A percentile compares a stretch with the other conserved stretches of the same genome.
These are phyloP conservation scores for Malurus cyaneus DNA, from an alignment of 2,113 vertebrate genomes.

Conservation along the genomic window DNA sequence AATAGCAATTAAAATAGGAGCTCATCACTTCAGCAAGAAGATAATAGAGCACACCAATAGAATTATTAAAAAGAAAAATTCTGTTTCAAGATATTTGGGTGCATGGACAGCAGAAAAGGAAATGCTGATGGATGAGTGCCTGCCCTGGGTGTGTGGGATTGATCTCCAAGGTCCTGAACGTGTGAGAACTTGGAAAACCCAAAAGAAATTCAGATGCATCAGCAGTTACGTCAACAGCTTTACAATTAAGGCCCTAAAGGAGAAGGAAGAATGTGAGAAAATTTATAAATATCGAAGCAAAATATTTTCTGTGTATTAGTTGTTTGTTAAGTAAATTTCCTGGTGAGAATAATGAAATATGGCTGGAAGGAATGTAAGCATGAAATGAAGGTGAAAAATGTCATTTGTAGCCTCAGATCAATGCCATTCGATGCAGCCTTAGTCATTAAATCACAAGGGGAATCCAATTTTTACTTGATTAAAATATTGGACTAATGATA, in stretches of 20 bases:
- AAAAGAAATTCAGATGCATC: background rate
- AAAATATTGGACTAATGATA: background rate
- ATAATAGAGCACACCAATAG: background rate
- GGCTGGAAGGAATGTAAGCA: background rate
- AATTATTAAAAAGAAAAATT: background rate
- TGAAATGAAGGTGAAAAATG: background rate
- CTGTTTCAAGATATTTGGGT: background rate
- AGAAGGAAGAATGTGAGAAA: background rate
- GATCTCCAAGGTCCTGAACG: background rate
- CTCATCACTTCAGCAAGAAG: background rate
- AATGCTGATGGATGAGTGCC: background rate
- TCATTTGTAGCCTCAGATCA: background rate
- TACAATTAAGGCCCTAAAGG: background rate
- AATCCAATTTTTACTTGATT: background rate
- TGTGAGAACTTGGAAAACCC: background rate
- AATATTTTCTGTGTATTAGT: background rate
- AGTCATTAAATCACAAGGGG: background rate
- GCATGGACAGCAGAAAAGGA: background rate
- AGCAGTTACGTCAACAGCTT: background rate
- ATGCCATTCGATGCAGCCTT: background rate
- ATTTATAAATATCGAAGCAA: background rate
- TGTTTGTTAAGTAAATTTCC: background rate
- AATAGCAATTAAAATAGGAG: background rate
- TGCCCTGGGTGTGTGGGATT: background rate
- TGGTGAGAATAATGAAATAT: background rate